Base-by-base conservation (phyloP, 2,888 invertebrate genomes). In the Tipula unca region DNA sequence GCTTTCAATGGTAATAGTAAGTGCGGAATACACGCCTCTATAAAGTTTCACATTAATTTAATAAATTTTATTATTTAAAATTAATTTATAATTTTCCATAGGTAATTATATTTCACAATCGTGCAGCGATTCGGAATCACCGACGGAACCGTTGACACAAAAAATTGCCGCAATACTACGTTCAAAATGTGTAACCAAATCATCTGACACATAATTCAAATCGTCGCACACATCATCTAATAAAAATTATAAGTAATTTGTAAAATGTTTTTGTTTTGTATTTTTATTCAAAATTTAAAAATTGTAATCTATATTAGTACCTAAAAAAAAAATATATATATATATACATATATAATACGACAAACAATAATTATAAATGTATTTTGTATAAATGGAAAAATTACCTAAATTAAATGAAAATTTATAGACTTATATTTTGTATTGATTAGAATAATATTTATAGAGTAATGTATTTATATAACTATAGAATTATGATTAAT, bases 71-170 rank as follows among this genome's bases (percentile, higher is more conserved):
- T 32, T 1, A 8, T 84, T 35, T 17, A 17, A 48, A 25, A 69
- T 25, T 2, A 25, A 25, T 25, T 25, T 48, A 84, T 39, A 17
- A 69, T 10, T 48, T 85, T 42, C 10, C 86, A 14, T 85, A 90
- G 90, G 90, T 84, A 91, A 91, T 87, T 87, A 90, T 32, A 88
- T 89, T 20, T 90, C 91, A 42, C 88, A 90, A 42, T 91, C 91
- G 3, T 91, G 91, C 88, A 91, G 91, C 87, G 90, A 91, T 85
- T 91, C 90, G 25, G 90, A 91, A 86, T 91, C 90, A 6, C 90
- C 90, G 85, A 91, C 90, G 86, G 90, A 91, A 87, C 90, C 90
- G 69, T 87, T 91, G 32, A 91, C 90, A 13, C 90, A 91, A 86
- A 89, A 91, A 36, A 87, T 91, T 87, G 91, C 90, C 3, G 91